A percentile compares a stretch with the other conserved stretches of the same genome.
Conservation (phyloP, 2,888 invertebrate genomes). For the Drosophila aldrichi region DNA sequence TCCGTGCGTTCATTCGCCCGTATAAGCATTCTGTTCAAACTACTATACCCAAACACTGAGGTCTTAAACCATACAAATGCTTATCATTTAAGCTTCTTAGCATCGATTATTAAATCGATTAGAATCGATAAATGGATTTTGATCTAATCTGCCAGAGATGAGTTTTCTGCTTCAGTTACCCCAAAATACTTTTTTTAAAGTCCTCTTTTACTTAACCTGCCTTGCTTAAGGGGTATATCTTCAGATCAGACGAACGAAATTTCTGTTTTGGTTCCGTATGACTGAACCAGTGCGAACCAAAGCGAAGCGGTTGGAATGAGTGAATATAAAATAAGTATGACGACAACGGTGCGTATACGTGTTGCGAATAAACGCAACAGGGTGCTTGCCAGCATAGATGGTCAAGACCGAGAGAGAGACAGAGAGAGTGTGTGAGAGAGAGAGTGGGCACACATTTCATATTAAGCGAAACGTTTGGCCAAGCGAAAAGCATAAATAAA, state of each 20-base stretch:
- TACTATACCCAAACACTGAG: background rate
- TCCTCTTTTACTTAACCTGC: background rate
- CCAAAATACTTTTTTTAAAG: no score
- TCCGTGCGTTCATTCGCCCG: background rate
- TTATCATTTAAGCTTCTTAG: no score
- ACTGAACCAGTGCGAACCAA: conserved; percentile 40
- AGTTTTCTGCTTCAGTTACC: no score
- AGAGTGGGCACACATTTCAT: conserved; percentile 19
- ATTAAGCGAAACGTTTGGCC: conserved; percentile 16
- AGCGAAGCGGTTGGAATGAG: conserved; percentile 39
- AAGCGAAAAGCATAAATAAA: conserved; percentile 38
- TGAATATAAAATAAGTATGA: conserved; percentile 37
- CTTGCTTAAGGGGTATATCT: background rate
- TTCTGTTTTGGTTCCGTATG: conserved; percentile 4
- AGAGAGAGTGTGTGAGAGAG: no score
- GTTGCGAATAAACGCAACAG: conserved; percentile 41
- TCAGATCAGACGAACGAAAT: background rate
- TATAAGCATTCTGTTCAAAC: background rate
- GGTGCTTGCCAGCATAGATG: background rate
- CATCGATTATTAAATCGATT: no score
- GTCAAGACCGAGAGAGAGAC: background rate
- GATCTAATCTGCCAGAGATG: no score
- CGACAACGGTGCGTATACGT: conserved; percentile 51
- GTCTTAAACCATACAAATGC: no score
- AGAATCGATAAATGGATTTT: no score